These are phyloP conservation scores for Perccottus glenii DNA, from an alignment of 2,113 vertebrate species.

Conservation along the genomic window DNA sequence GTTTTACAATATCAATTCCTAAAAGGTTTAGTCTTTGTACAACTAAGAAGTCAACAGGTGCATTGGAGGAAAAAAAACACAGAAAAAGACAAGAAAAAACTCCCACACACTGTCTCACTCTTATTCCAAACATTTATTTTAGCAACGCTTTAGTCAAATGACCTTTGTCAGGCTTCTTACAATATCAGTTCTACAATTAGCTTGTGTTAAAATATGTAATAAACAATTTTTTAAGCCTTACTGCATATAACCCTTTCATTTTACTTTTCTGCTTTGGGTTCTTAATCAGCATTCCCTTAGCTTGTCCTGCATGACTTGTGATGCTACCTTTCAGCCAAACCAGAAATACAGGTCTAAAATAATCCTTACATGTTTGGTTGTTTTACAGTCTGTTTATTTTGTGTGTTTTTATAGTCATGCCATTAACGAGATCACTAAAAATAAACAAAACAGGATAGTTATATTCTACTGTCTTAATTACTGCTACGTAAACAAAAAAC, in stretches of 20 bases:
- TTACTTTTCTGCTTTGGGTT: constrained; percentile 23
- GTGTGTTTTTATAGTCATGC: constrained; percentile 41
- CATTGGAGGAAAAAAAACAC: too few relatives aligned
- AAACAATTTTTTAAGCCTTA: constrained; percentile 7
- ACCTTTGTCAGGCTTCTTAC: too few relatives aligned
- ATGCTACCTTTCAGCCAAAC: constrained; percentile 66
- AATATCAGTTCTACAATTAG: not conserved
- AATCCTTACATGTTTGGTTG: constrained; percentile 47
- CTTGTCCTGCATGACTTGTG: constrained; percentile 46
- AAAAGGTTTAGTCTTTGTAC: not conserved
- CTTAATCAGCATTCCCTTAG: constrained; percentile 51
- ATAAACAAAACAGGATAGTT: constrained; percentile 9
- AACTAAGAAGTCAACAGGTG: too few relatives aligned
- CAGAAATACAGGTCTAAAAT: constrained; percentile 71
- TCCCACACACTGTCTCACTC: too few relatives aligned
- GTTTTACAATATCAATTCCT: not conserved
- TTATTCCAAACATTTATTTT: too few relatives aligned
- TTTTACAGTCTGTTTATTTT: constrained; percentile 47
- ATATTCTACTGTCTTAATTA: not conserved
- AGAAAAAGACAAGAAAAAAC: too few relatives aligned
- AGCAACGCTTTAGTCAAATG: too few relatives aligned
- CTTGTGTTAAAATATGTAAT: constrained; percentile 1
- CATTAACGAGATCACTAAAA: constrained; percentile 31
- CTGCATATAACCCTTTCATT: constrained; percentile 27
- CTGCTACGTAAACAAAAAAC: not conserved